Evolutionary conservation across 2,888 invertebrate genomes (phyloP).

Genomic region (Polydrusus pterygomalis): DNA sequence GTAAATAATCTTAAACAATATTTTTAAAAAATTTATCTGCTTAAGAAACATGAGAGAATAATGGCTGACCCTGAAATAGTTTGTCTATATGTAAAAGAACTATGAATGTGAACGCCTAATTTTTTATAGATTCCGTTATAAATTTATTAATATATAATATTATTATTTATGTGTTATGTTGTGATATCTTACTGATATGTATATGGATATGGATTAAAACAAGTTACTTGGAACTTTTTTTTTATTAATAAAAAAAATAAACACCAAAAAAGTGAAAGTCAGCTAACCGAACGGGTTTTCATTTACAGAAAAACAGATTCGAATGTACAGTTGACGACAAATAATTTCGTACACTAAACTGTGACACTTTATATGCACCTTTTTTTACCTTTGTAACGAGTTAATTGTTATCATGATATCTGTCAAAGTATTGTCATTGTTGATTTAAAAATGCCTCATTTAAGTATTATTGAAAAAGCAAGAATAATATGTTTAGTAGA

Average conservation of each 20-base stretch:
- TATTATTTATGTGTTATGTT: slow-evolving; percentile 10
- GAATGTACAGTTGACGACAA: no score
- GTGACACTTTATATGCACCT: no score
- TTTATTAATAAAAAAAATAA: background rate
- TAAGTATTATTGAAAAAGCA: no score
- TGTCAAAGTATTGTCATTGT: no score
- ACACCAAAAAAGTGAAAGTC: background rate
- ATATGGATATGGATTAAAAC: background rate
- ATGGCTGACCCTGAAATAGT: slow-evolving; percentile 34
- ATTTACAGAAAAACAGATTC: no score
- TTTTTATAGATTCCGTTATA: slow-evolving; percentile 21
- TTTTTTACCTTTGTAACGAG: no score
- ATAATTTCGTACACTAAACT: no score
- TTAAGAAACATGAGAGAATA: slow-evolving; percentile 32
- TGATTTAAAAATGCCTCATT: no score
- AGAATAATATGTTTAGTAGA: no score
- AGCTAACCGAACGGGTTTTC: no score
- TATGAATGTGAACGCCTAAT: slow-evolving; percentile 40
- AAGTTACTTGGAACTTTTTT: slow-evolving; percentile 9
- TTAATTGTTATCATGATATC: no score
- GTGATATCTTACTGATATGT: no score
- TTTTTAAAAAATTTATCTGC: slow-evolving; percentile 20
- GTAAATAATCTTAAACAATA: slow-evolving; percentile 22
- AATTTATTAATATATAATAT: slow-evolving; percentile 16
- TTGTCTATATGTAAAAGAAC: slow-evolving; percentile 27